A percentile compares a stretch with the other conserved stretches of the same genome.
Evolutionary conservation across 1,140 invertebrate species (phyloP).

Genomic region (Steinernema feltiae): DNA sequence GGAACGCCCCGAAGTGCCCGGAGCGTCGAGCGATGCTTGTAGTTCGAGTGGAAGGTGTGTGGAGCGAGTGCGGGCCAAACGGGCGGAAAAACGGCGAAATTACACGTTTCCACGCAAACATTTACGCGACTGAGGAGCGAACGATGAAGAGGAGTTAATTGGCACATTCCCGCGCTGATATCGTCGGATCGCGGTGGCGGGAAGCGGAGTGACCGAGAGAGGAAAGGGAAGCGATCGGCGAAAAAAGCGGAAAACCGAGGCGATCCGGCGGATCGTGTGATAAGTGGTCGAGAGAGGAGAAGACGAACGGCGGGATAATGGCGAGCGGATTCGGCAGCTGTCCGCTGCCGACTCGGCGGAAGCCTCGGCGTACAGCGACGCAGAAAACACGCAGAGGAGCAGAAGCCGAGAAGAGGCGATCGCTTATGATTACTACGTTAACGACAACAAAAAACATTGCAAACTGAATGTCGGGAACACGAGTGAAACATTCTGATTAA

Average conservation of each 20-base stretch:
- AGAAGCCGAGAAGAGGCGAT: not conserved
- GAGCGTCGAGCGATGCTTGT: not conserved
- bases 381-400: constrained; percentile 7
- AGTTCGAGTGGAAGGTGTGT: not conserved
- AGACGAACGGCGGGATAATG: not conserved
- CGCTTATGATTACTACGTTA: not conserved
- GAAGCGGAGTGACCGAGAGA: not conserved
- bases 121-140: not conserved
- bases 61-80: no score
- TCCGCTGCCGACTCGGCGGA: not conserved
- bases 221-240: not conserved
- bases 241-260: not conserved
- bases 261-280: constrained; percentile 12
- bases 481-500: not conserved
- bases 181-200: not conserved
- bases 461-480: no score
- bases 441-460: not conserved
- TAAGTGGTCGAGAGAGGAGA: not conserved
- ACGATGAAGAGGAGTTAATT: not conserved
- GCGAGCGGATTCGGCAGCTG: constrained; percentile 13
- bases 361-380: not conserved
- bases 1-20: not conserved
- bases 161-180: not conserved
- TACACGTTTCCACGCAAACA: constrained; percentile 8
- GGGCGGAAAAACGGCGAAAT: not conserved